These are phyloP conservation scores for Leptothorax acervorum DNA, from an alignment of 2,888 invertebrate genomes.

Conservation along the genomic window DNA sequence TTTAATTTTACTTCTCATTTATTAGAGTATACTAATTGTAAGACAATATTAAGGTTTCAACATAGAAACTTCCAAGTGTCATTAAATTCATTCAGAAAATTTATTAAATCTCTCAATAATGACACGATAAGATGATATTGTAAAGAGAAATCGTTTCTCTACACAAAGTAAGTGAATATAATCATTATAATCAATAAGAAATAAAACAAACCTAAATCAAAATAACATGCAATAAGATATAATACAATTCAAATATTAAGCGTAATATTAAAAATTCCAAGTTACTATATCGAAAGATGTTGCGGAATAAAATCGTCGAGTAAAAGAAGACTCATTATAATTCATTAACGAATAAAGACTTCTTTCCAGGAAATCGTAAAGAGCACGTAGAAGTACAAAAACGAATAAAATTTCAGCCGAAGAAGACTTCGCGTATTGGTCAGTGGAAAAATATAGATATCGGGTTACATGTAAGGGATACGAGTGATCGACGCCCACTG, in stretches of 20 bases:
- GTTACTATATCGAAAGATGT: background rate
- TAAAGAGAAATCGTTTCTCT: background rate
- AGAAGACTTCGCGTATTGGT: constrained; percentile 33
- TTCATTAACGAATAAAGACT: background rate
- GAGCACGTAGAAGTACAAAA: background rate
- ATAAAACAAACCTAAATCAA: background rate
- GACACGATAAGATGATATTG: background rate
- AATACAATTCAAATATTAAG: background rate
- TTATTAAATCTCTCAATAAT: background rate
- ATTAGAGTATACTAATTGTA: background rate
- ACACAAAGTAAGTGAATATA: background rate
- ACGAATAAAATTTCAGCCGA: constrained; percentile 23
- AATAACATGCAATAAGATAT: background rate
- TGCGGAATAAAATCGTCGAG: background rate
- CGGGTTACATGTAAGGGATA: constrained; percentile 78
- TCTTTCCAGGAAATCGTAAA: background rate
- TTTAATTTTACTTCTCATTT: background rate
- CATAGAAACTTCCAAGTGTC: background rate
- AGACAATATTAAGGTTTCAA: background rate
- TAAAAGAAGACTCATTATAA: background rate
- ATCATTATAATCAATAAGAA: background rate
- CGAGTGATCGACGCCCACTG: constrained; percentile 77
- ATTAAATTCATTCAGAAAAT: background rate
- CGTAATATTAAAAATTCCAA: background rate
- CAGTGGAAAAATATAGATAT: constrained; percentile 59